Evolutionary conservation across 2,888 invertebrate genomes (phyloP).

Genomic region (Eutolmus rufibarbis): DNA sequence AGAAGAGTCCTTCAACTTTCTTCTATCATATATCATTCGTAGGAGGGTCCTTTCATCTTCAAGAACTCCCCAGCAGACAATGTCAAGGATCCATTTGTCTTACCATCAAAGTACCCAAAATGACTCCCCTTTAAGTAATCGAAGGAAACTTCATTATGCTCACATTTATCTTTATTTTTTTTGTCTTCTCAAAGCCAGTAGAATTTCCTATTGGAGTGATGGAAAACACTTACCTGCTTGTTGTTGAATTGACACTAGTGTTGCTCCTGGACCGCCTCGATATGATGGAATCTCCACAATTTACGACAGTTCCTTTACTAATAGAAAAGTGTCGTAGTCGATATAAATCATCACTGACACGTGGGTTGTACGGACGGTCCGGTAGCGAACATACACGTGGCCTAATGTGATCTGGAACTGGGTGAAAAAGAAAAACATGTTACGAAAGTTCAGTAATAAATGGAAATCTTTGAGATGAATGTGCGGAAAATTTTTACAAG

Average conservation of each 20-base stretch:
- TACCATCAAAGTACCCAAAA: not conserved
- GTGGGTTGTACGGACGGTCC: constrained; percentile 86
- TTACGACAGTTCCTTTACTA: constrained; percentile 86
- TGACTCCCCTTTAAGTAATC: not conserved
- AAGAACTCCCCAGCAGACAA: not conserved
- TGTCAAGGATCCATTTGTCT: not conserved
- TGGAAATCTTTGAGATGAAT: constrained; percentile 7
- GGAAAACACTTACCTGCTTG: constrained; percentile 71
- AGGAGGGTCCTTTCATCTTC: not conserved
- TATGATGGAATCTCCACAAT: constrained; percentile 89
- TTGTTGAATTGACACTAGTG: constrained; percentile 85
- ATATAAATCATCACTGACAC: constrained; percentile 83
- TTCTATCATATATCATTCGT: not conserved
- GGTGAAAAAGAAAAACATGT: constrained; percentile 49
- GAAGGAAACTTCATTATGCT: not conserved
- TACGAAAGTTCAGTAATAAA: not conserved
- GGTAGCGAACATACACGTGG: constrained; percentile 86
- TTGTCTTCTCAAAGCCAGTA: not conserved
- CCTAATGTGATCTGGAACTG: constrained; percentile 84
- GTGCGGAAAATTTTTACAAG: not conserved
- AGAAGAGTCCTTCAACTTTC: not conserved
- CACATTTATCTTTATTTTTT: not conserved
- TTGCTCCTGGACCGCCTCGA: constrained; percentile 84
- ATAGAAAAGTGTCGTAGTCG: constrained; percentile 85
- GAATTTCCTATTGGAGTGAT: not conserved